A percentile compares a stretch with the other conserved stretches of the same genome.
These are phyloP conservation scores for Zhengitettix transpicula DNA, from an alignment of 2,888 invertebrate species.

Conservation along the genomic window DNA sequence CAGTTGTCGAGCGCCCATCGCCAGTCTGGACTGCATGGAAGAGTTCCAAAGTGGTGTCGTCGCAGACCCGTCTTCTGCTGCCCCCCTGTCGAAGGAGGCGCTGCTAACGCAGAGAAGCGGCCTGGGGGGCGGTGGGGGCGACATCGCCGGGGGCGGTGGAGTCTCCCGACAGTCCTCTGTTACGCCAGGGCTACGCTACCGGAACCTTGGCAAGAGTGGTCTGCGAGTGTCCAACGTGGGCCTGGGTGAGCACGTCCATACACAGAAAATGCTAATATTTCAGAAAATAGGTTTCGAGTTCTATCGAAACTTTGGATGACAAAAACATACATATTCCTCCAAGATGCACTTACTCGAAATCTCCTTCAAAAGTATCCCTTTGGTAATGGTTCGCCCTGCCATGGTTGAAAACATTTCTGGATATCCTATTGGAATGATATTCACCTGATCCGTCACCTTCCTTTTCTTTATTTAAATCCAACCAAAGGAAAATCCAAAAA, in stretches of 20 bases:
- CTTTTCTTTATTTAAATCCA: no score
- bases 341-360: no score
- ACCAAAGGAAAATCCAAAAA: no score
- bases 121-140: conserved; percentile 33
- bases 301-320: no score
- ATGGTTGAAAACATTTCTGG: no score
- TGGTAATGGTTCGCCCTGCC: no score
- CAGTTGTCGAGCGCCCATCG: conserved; percentile 84
- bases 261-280: no score
- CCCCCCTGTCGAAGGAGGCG: conserved; percentile 34
- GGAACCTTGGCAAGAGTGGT: conserved; percentile 90
- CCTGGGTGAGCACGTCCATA: conserved; percentile 38
- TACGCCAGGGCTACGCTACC: conserved; percentile 72
- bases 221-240: conserved; percentile 88
- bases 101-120: conserved; percentile 26
- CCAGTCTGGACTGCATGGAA: conserved; percentile 87
- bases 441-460: no score
- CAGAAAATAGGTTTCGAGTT: no score
- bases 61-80: conserved; percentile 8
- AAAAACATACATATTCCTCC: no score
- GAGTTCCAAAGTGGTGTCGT: conserved; percentile 38
- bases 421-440: no score
- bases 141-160: conserved; percentile 13
- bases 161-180: conserved; percentile 33
- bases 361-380: no score